These are phyloP conservation scores for Ibycter americanus DNA, from an alignment of 2,797 vertebrate genomes.

Conservation along the genomic window DNA sequence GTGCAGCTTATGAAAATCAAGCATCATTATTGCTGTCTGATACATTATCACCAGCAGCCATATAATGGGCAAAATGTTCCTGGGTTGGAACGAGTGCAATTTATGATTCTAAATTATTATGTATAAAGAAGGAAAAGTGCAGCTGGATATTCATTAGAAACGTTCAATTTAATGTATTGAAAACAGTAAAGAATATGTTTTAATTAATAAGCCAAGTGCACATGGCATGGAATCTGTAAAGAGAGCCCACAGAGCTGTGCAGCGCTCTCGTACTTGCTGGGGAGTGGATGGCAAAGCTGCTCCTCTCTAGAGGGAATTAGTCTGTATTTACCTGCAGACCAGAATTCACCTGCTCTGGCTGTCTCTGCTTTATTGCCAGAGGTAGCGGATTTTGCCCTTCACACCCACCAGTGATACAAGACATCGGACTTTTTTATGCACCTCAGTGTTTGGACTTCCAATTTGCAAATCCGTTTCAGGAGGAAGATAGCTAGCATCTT, in stretches of 20 bases:
- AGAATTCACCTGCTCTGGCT: background rate
- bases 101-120: conserved; percentile 58
- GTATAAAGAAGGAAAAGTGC: conserved; percentile 35
- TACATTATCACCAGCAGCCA: conserved; percentile 29
- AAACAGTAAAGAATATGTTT: conserved; percentile 60
- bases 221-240: background rate
- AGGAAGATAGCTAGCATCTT: background rate
- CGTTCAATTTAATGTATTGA: conserved; percentile 44
- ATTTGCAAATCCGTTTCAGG: background rate
- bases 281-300: background rate
- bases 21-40: conserved; percentile 44
- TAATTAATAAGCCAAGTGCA: conserved; percentile 53
- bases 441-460: background rate
- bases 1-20: conserved; percentile 55
- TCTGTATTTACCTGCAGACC: background rate
- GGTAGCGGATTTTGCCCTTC: background rate
- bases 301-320: background rate
- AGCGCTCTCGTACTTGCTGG: background rate
- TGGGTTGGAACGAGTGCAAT: conserved; percentile 19
- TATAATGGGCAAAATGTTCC: conserved; percentile 36
- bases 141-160: conserved; percentile 53
- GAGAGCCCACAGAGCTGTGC: background rate
- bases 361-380: background rate
- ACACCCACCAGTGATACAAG: background rate
- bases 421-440: fast-evolving